A percentile compares a stretch with the other conserved stretches of the same genome.
Conservation (phyloP, 2,113 vertebrate species). For the Zosterops pallidus region DNA sequence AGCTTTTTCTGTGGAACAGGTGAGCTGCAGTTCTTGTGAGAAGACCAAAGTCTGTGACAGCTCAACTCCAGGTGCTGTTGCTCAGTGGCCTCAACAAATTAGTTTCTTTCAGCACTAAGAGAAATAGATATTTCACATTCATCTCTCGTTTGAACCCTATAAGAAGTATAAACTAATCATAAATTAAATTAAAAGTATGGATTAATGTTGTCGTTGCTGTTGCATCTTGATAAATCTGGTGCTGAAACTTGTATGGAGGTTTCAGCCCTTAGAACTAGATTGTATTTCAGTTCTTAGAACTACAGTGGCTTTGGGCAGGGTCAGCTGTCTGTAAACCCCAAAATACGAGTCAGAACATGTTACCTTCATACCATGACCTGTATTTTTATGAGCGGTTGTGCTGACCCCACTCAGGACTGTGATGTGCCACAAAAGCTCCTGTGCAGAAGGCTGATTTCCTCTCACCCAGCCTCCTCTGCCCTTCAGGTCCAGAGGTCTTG, state of each 20-base stretch:
- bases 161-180: background rate
- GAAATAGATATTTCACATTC: background rate
- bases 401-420: background rate
- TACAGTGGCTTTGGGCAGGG: background rate
- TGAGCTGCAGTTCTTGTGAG: background rate
- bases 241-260: background rate
- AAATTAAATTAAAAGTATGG: background rate
- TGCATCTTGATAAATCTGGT: background rate
- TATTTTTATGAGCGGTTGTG: background rate
- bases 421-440: background rate
- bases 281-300: background rate
- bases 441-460: background rate
- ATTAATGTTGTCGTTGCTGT: accelerated
- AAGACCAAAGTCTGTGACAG: background rate
- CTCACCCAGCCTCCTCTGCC: background rate
- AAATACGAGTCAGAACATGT: accelerated
- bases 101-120: background rate
- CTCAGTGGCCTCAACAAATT: background rate
- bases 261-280: background rate
- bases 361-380: background rate
- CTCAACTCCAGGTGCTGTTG: background rate
- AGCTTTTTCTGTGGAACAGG: background rate
- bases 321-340: background rate
- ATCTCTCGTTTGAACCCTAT: background rate
- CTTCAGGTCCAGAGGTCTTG: background rate